Base-by-base conservation (phyloP, 1,140 invertebrate genomes). In the Scaptomyza montana region DNA sequence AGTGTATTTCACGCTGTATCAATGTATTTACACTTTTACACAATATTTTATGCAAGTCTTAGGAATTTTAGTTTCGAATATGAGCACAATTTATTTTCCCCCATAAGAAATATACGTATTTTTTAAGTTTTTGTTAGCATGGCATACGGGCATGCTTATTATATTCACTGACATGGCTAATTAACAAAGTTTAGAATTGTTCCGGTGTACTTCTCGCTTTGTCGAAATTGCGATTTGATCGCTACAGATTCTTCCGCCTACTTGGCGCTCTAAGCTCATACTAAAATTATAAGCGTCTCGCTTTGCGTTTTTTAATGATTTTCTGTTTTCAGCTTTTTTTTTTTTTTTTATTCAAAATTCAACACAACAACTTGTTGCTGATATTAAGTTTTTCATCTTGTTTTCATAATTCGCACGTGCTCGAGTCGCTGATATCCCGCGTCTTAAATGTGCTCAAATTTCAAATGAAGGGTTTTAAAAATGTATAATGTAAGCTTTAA, bases 201-300 rank as follows among this genome's bases (percentile, higher is more conserved):
- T 63, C 25, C 10, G 64, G 45, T 69, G 56, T 53, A 79, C 12
- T 63, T 33, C 33, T 16, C 39, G 30, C 21, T 50, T 43, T 9
- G 28, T 51, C 45, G 19, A 12, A 21, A 54, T 41, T 33, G 21
- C 50, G 45, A 7, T 46, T 16, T 19, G 43, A 67, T 43, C 12
- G 77, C 56, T 59, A 68, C 64, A 63, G 47, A 68, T 64, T 78
- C 71, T 69, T 67, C 82, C 82, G 82, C 67, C 82, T 71, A 65
- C 71, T 87, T 56, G 61, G 61, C 75, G 68, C 51, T 86, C 78
- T 87, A n/a, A 87, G 43, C 75, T 76, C 68, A 49, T 87, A 86
- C 82, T 86, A 81, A 86, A 86, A 78, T 78, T 65, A 47, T 59
- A 78, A 53, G 65, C 78, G 82, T 78, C 75, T 56, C 59, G 82